Evolutionary conservation across 2,888 invertebrate species (phyloP), one percentile per base, ranked within the genome.

Genomic region (Lasioglossum villosulum): DNA sequence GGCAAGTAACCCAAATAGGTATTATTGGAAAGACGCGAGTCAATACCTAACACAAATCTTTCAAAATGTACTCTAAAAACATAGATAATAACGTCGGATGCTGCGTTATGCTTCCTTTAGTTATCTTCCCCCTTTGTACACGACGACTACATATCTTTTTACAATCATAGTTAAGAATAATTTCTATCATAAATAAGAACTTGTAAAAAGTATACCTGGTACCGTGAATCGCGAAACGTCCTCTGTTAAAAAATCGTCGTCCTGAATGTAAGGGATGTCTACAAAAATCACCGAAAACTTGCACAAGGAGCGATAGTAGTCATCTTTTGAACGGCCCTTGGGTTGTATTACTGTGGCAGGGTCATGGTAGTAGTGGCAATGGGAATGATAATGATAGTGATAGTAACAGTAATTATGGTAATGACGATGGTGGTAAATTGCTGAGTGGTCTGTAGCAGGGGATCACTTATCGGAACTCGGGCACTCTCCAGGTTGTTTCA

Each of bases 391-490:
- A 80, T 86, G 83, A 78, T 83, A 83, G 86, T 87, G 90, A 91
- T 89, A 87, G 76, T 80, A 85, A 88, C 86, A 86, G 74, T 90
- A 87, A 86, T 86, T 83, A 81, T 83, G 84, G 86, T 87, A 88
- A 80, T 90, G 89, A 82, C 84, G 83, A 86, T 91, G 88, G 80
- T 88, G 90, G 77, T 86, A 78, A 79, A 88, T 88, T 85, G 75
- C 88, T 73, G 87, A 80, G 76, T 92, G 87, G 89, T 93, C 92
- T 92, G 77, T 91, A 92, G 94, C 93, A 94, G 93, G 93, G 93
- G 95, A 95, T 95, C 95, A 95, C 95, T 95, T 95, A 92, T 95
- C 95, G 90, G 94, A 93, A 92, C 93, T 95, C 89, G 95, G 94
- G 86, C 94, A 95, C 90, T 95, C 95, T 89, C 95, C 95, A 86